phyloP scores from a whole-genome alignment of 2,888 invertebrate species.

The Parnassius mnemosyne region DNA sequence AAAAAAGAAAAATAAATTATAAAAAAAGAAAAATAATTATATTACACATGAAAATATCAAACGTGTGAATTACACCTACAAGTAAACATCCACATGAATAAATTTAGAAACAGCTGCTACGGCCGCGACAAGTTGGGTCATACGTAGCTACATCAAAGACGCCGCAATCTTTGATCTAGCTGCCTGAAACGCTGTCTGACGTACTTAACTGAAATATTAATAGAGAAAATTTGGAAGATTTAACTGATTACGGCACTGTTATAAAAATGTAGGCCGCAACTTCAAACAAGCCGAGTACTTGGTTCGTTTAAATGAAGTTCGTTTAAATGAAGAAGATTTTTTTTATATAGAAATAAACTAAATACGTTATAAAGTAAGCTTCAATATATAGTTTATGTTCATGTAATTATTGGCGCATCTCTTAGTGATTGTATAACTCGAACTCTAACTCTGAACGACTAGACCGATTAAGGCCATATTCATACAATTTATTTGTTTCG shows the following conservation, averaged over 20 bases:
- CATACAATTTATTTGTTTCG: no score
- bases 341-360: no score
- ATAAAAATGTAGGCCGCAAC: slow-evolving; percentile 13
- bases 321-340: no score
- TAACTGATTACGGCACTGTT: slow-evolving; percentile 21
- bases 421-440: no score
- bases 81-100: slow-evolving; percentile 36
- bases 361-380: no score
- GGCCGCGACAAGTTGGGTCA: slow-evolving; percentile 54
- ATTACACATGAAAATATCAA: slow-evolving; percentile 1
- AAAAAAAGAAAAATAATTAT: slow-evolving; percentile 13
- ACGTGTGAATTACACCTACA: slow-evolving; percentile 24
- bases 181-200: slow-evolving; percentile 42
- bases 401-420: no score
- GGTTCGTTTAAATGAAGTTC: no score
- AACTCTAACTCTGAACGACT: no score
- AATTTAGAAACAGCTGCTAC: slow-evolving; percentile 49
- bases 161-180: slow-evolving; percentile 63
- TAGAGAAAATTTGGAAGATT: slow-evolving; percentile 23
- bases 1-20: no score
- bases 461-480: no score
- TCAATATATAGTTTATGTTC: no score
- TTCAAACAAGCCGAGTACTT: slow-evolving; percentile 4
- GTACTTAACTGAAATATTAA: slow-evolving; percentile 38
- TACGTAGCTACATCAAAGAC: slow-evolving; percentile 60